Conservation (phyloP, 2,113 vertebrate species). For the Prolemur simus region DNA sequence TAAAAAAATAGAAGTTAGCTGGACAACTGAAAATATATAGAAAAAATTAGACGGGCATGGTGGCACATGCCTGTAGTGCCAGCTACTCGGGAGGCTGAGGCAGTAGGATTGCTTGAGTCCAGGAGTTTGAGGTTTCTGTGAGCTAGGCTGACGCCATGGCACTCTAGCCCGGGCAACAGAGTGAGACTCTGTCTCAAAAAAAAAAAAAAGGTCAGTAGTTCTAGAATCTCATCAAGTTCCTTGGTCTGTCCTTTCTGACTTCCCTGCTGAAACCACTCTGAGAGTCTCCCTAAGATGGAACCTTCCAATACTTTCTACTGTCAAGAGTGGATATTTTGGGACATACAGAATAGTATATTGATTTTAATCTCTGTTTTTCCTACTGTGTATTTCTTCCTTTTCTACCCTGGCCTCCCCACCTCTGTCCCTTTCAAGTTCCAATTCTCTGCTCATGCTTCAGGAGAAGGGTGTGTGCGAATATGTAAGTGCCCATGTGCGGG, state of each 20-base stretch:
- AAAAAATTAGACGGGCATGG: no score
- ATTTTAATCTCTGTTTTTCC: neutral
- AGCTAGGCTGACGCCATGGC: no score
- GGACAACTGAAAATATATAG: no score
- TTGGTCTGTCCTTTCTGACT: neutral
- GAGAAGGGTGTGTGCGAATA: neutral
- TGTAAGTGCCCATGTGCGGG: neutral
- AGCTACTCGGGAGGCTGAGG: no score
- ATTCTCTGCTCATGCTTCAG: neutral
- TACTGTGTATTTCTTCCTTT: neutral
- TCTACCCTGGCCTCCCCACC: neutral
- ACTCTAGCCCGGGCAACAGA: no score
- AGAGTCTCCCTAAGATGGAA: neutral
- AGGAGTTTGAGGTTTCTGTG: no score
- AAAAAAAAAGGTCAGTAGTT: rapidly evolving
- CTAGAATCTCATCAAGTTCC: neutral
- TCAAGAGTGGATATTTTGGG: neutral
- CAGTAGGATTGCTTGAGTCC: no score
- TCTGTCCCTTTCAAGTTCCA: neutral
- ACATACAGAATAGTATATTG: neutral
- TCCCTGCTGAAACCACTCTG: neutral
- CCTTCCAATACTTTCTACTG: neutral
- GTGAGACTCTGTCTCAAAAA: no score
- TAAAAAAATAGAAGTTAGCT: no score
- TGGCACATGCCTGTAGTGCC: no score